Evolutionary conservation across 2,797 vertebrate genomes (phyloP), one percentile per base, ranked within the genome.

Genomic region (Limnodromus scolopaceus): DNA sequence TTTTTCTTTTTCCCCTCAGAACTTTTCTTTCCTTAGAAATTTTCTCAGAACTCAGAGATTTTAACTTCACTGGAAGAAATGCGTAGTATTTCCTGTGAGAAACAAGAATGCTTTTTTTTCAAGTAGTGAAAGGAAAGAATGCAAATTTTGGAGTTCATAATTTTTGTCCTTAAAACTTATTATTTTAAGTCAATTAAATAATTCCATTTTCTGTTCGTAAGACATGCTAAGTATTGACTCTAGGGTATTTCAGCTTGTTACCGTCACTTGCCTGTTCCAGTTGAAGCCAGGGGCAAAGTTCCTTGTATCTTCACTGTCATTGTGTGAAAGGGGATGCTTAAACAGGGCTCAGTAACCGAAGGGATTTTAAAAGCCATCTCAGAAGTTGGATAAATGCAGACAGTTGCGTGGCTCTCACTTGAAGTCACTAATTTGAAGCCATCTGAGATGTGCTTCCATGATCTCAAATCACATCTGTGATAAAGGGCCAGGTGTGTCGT

Each of bases 101-200:
- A 96, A 84, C 53, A 49, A 86, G 34, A 7, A 14, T 60, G 41
- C 17, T 81, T 87, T 78, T 51, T 89, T 45, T 83, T 92, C 85
- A 63, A 25, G 48, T 84, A 70, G 72, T 53, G 14, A 34, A 94
- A 91, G 84, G 88, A 45, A 74, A 88, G 57, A 84, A 11, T 60
- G 88, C 86, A 82, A 72, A 79, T 92, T 94, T 97, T 96, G 87
- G 91, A 92, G 94, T 85, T 92, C 81, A 84, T 61, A 4, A 27
- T 64, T 95, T 95, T 74, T 93, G n/a, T 84, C 95, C 54, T 87
- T 80, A 81, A 84, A 96, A 51, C 41, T n/a, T 79, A 89, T 64
- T 91, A 6, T 93, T 97, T 96, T n/a, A 85, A 96, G 94, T 92
- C 64, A 68, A 96, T 97, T 92, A 80, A 97, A 96, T 94, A 46